Percentiles rank a stretch among this genome's conserved stretches.
These are phyloP conservation scores for Drosophila nigrodunni DNA, from an alignment of 1,140 invertebrate species.

Conservation along the genomic window DNA sequence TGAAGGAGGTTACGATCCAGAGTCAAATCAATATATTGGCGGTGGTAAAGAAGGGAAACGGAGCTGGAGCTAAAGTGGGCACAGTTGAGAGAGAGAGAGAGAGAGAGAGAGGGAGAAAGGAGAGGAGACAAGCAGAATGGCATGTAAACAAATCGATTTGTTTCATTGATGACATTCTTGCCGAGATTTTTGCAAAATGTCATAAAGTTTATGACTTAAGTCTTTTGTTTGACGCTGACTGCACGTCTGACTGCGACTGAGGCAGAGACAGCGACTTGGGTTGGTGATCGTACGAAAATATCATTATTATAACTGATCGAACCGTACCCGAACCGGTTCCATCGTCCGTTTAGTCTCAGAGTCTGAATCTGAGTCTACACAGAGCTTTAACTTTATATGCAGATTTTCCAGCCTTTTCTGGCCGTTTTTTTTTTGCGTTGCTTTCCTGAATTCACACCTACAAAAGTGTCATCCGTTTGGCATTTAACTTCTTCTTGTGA, in stretches of 20 bases:
- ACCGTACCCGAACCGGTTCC: conserved; percentile 62
- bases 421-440: conserved; percentile 15
- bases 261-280: conserved; percentile 7
- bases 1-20: conserved; percentile 12
- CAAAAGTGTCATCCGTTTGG: conserved; percentile 83
- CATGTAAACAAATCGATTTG: conserved; percentile 85
- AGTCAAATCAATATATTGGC: conserved; percentile 73
- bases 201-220: conserved; percentile 85
- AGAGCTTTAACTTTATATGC: conserved; percentile 39
- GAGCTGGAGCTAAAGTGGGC: neutral
- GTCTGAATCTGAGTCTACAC: neutral
- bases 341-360: conserved; percentile 14
- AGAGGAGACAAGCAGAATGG: conserved; percentile 48
- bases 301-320: conserved; percentile 79
- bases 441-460: conserved; percentile 79
- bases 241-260: conserved; percentile 14
- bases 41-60: conserved; percentile 14
- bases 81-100: neutral
- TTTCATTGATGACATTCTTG: conserved; percentile 84
- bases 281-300: conserved; percentile 61
- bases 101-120: neutral
- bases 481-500: conserved; percentile 61
- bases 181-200: conserved; percentile 83
- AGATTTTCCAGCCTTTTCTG: conserved; percentile 54
- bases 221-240: conserved; percentile 74